A percentile compares a stretch with the other conserved stretches of the same genome.
Evolutionary conservation across 1,140 invertebrate species (phyloP).

Genomic region (Leguminivora glycinivorella): DNA sequence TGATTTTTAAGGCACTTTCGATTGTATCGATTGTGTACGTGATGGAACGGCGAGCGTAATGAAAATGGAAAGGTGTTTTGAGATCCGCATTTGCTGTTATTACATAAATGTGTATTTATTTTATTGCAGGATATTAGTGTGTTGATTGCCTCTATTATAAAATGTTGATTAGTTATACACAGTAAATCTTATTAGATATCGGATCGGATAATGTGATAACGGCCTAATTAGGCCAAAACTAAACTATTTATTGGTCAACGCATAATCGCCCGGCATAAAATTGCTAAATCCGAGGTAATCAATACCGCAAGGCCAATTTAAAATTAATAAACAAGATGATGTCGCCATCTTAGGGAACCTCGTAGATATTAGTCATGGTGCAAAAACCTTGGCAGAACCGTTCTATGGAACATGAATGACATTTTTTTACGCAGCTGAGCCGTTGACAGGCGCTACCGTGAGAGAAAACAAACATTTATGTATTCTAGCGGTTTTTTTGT

Average conservation of each 20-base stretch:
- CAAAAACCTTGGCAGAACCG: conserved; percentile 19
- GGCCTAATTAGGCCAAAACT: too few species aligned
- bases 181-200: too few species aligned
- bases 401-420: conserved; percentile 10
- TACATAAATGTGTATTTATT: too few species aligned
- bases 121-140: too few species aligned
- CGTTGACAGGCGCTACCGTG: neutral
- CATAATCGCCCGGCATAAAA: neutral
- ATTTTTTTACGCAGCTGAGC: conserved; percentile 9
- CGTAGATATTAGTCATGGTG: neutral
- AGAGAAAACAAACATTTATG: conserved; percentile 1
- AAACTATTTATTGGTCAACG: neutral
- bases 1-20: neutral
- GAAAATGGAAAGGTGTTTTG: neutral
- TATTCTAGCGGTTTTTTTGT: neutral
- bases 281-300: neutral
- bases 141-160: too few species aligned
- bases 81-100: too few species aligned
- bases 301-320: neutral
- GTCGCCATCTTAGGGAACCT: neutral
- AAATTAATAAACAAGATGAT: neutral
- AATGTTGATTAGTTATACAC: too few species aligned
- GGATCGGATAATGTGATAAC: too few species aligned
- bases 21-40: conserved; percentile 25
- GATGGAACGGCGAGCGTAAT: conserved; percentile 9